A percentile compares a stretch with the other conserved stretches of the same genome.
Conservation (phyloP, 2,888 invertebrate species). For the Eupelmus urozonus region DNA sequence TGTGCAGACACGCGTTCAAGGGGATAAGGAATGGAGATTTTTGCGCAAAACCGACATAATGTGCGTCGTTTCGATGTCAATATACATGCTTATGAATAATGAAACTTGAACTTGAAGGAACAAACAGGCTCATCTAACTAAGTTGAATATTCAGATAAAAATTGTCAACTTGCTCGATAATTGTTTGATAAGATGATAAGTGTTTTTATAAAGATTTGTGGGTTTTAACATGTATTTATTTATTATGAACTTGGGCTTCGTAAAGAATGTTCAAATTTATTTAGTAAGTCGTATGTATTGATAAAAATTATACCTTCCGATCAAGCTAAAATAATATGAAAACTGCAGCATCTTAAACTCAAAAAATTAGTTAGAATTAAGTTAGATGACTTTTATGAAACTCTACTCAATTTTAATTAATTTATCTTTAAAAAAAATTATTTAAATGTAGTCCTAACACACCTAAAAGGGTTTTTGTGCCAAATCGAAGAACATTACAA, state of each 20-base stretch:
- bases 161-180: background rate
- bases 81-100: slow-evolving; percentile 22
- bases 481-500: slow-evolving; percentile 8
- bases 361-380: background rate
- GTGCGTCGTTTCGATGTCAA: slow-evolving; percentile 10
- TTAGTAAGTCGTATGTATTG: background rate
- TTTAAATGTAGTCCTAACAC: background rate
- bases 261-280: no score
- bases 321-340: background rate
- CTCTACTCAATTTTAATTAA: no score
- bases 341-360: background rate
- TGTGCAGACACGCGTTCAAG: background rate
- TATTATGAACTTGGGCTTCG: no score
- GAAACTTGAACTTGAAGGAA: background rate
- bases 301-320: background rate
- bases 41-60: background rate
- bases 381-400: no score
- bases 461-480: slow-evolving; percentile 25
- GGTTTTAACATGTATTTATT: no score
- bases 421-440: background rate
- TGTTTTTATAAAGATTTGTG: no score
- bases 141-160: background rate
- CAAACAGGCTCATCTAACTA: background rate
- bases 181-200: no score
- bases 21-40: slow-evolving; percentile 1